phyloP scores from a whole-genome alignment of 2,797 vertebrate genomes.

The Chelon auratus region DNA sequence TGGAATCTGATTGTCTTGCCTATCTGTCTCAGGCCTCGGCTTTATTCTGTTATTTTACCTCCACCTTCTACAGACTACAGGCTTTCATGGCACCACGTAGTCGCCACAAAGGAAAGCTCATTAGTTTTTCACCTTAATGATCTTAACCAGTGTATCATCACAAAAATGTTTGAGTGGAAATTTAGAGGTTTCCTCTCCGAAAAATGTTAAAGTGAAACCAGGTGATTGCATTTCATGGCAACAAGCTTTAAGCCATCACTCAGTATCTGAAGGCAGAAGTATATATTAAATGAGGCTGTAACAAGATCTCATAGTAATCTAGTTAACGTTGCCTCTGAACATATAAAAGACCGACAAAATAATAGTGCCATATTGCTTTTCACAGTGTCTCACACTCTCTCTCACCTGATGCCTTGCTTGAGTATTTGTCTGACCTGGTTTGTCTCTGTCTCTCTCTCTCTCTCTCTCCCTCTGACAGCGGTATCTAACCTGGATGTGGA shows the following conservation, averaged over 20 bases:
- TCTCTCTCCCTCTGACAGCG: constrained; percentile 80
- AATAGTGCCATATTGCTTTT: background rate
- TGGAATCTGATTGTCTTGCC: constrained; percentile 23
- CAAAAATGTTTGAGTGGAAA: constrained; percentile 40
- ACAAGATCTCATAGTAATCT: background rate
- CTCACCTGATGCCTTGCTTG: background rate
- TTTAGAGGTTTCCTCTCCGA: constrained; percentile 11
- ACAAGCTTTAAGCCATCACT: background rate
- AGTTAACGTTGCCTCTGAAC: background rate
- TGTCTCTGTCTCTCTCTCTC: background rate
- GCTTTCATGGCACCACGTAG: too few relatives aligned
- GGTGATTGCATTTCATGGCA: background rate
- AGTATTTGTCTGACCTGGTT: background rate
- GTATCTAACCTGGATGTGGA: constrained; percentile 96
- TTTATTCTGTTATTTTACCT: background rate
- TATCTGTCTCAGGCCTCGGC: constrained; percentile 13
- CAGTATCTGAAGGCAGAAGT: background rate
- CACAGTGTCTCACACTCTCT: background rate
- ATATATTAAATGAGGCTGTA: constrained; percentile 1
- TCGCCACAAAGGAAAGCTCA: too few relatives aligned
- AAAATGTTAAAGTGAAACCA: background rate
- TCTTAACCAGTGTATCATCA: constrained; percentile 26
- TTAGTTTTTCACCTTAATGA: background rate
- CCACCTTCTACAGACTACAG: too few relatives aligned
- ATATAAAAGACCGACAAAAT: background rate